Evolutionary conservation across 2,888 invertebrate species (phyloP).

Genomic region (Chelonus formosanus): DNA sequence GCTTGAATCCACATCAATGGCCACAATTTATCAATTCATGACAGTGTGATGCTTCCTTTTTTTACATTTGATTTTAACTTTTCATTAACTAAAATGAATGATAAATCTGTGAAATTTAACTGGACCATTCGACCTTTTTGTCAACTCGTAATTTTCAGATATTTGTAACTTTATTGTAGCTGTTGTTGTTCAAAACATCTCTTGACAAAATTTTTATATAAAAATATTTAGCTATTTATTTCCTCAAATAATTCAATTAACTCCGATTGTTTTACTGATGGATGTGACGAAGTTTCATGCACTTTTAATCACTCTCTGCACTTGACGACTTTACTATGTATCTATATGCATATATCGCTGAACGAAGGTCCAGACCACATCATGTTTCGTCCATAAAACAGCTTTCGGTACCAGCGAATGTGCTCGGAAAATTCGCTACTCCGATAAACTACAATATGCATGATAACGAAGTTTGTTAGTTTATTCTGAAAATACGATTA

Average conservation of each 20-base stretch:
- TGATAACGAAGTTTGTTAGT: constrained; percentile 34
- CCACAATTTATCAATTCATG: constrained; percentile 25
- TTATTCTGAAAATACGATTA: constrained; percentile 31
- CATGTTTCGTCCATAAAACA: constrained; percentile 12
- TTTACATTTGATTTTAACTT: constrained; percentile 11
- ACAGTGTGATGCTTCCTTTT: constrained; percentile 6
- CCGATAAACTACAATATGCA: constrained; percentile 31
- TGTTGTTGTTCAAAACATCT: too few relatives aligned
- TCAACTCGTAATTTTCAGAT: too few relatives aligned
- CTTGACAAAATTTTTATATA: too few relatives aligned
- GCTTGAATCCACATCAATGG: constrained; percentile 15
- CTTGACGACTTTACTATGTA: too few relatives aligned
- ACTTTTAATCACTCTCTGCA: constrained; percentile 13
- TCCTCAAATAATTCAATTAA: too few relatives aligned
- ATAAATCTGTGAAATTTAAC: constrained; percentile 3
- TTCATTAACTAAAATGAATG: constrained; percentile 13
- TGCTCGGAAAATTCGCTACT: constrained; percentile 11
- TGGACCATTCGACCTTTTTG: too few relatives aligned
- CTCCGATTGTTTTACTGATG: too few relatives aligned
- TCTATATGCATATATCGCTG: constrained; percentile 5
- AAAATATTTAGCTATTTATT: too few relatives aligned
- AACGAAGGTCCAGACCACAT: constrained; percentile 12
- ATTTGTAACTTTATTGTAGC: too few relatives aligned
- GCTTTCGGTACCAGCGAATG: constrained; percentile 8
- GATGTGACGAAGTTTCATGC: constrained; percentile 5